Evolutionary conservation across 1,140 invertebrate genomes (phyloP), one percentile per base, ranked within the genome.

Genomic region (Bombus confusus): DNA sequence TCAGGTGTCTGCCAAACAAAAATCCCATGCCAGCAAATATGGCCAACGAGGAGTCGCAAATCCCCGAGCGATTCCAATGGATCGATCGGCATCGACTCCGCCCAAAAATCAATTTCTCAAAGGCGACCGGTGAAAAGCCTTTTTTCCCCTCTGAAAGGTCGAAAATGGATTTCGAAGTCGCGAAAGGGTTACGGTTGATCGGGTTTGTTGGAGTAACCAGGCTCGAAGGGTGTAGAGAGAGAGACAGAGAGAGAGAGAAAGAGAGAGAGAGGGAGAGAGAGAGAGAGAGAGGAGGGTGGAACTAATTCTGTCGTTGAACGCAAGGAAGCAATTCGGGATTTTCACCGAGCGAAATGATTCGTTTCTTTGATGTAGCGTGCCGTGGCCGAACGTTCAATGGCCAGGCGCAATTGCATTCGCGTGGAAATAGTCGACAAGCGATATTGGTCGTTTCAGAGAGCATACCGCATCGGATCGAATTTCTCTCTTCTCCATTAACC

Each of bases 381-480:
- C n/a, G 78, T 22, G 18, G n/a, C 18, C 73, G 68, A 62, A 31
- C 64, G 64, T 75, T 69, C 77, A 80, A n/a, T 77, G 25, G 18
- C 47, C 28, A 47, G 78, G 77, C 39, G 68, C 83, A 66, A 82
- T 85, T 74, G 76, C 84, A 81, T 80, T 83, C 88, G 79, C 64
- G 66, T 83, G 85, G 73, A 86, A 83, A 86, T 68, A 76, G 75
- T 39, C 69, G 80, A 80, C 84, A 74, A 72, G 85, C 80, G 72
- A 83, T 83, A 86, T 88, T 86, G 88, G 73, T 79, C 68, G 86
- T 83, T 83, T 77, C 74, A 68, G 47, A 47, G 69, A 59, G 57
- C 47, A 69, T 62, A 75, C 80, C 81, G 77, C 72, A 34, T 62
- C 57, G 64, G 80, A 80, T 81, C 73, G 79, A 80, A 87, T 85